Evolutionary conservation across 2,797 vertebrate species (phyloP).

Genomic region (Lycodopsis pacificus): DNA sequence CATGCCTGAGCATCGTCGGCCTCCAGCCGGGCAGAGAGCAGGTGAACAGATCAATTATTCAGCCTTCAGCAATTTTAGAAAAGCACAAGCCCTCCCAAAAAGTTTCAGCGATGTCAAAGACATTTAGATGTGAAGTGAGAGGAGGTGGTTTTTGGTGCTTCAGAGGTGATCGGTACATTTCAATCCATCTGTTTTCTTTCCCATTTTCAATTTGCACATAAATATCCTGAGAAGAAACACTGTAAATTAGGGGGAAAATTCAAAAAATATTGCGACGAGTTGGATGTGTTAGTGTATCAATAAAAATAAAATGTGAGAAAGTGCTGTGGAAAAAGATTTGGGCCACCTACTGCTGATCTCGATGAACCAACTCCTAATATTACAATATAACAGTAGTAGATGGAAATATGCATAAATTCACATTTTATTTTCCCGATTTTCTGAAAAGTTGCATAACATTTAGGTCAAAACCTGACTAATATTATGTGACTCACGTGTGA

Average conservation of each 20-base stretch:
- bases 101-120: background rate
- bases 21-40: background rate
- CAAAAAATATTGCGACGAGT: background rate
- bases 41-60: background rate
- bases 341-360: background rate
- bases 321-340: no score
- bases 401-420: background rate
- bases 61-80: background rate
- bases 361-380: background rate
- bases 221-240: background rate
- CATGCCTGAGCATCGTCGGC: conserved; percentile 66
- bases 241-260: background rate
- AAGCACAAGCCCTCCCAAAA: background rate
- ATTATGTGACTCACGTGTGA: background rate
- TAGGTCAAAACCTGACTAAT: background rate
- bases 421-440: background rate
- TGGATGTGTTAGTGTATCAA: background rate
- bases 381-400: background rate
- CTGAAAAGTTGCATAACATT: background rate
- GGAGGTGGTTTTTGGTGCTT: background rate
- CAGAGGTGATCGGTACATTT: background rate
- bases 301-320: background rate
- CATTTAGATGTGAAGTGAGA: background rate
- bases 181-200: background rate
- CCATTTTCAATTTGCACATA: background rate